Evolutionary conservation across 2,797 vertebrate genomes (phyloP).

Genomic region (Gambusia yucatana): DNA sequence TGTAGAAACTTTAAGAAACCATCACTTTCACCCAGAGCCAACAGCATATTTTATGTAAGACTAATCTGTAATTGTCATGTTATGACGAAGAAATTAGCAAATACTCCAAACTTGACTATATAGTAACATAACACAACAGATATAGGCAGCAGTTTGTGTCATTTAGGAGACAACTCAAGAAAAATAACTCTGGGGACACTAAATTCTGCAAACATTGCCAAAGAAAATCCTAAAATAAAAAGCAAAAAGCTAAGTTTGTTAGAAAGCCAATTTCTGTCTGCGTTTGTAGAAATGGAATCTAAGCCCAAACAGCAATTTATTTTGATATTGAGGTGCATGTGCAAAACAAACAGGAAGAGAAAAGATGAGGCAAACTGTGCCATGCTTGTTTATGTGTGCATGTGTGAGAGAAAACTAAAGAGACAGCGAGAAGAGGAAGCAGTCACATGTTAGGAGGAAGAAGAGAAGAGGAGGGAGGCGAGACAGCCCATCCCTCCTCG

Average conservation of each 20-base stretch:
- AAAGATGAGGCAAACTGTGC: neutral
- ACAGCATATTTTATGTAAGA: neutral
- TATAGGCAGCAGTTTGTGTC: neutral
- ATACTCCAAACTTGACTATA: neutral
- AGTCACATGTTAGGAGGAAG: slow-evolving; percentile 62
- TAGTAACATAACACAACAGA: neutral
- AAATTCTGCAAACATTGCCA: neutral
- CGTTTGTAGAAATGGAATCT: neutral
- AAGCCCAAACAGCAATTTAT: neutral
- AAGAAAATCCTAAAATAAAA: neutral
- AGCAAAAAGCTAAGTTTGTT: neutral
- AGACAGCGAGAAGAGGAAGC: slow-evolving; percentile 20
- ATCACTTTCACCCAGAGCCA: neutral
- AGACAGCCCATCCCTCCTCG: slow-evolving; percentile 31
- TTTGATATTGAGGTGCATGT: neutral
- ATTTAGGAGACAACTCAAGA: neutral
- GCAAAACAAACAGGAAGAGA: neutral
- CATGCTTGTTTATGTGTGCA: slow-evolving; percentile 6
- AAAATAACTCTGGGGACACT: neutral
- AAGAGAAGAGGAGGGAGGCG: slow-evolving; percentile 27
- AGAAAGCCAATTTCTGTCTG: neutral
- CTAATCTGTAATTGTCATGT: neutral
- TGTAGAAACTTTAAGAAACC: neutral
- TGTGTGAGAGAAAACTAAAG: slow-evolving; percentile 11
- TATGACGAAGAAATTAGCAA: neutral